Conservation (phyloP, 2,888 invertebrate genomes). For the Chaetogeoica ovagalla region DNA sequence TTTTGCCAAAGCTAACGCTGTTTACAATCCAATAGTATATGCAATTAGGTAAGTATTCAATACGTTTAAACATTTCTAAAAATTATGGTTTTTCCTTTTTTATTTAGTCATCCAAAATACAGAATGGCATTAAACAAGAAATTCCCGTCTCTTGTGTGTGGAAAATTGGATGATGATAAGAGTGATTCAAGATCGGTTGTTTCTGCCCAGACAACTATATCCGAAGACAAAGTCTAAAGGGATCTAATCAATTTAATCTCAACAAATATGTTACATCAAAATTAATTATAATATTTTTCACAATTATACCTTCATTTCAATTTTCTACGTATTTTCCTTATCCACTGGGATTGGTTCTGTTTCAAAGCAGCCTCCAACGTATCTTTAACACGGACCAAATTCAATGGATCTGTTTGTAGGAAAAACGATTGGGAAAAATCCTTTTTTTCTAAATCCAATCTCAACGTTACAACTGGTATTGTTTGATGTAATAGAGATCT, state of each 20-base stretch:
- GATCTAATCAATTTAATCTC: conserved; percentile 1
- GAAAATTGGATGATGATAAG: conserved; percentile 61
- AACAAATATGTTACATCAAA: conserved; percentile 10
- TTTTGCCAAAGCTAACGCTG: conserved; percentile 88
- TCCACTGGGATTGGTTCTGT: conserved; percentile 51
- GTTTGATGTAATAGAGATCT: conserved; percentile 52
- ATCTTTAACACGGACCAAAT: conserved; percentile 47
- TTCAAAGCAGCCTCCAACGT: conserved; percentile 52
- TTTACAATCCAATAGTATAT: conserved; percentile 89
- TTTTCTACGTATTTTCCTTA: conserved; percentile 53
- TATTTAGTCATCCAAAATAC: conserved; percentile 76
- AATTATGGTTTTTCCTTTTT: conserved; percentile 20
- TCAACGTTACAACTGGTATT: conserved; percentile 48
- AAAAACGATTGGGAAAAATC: conserved; percentile 37
- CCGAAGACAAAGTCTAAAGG: conserved; percentile 66
- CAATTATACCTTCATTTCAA: conserved; percentile 49
- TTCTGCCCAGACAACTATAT: conserved; percentile 70
- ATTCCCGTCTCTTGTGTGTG: conserved; percentile 77
- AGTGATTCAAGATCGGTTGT: conserved; percentile 69
- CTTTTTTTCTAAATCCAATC: conserved; percentile 47
- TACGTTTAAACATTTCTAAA: neutral
- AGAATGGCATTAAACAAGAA: conserved; percentile 74
- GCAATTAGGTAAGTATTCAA: conserved; percentile 72
- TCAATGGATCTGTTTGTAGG: conserved; percentile 51
- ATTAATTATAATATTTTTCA: conserved; percentile 36